A percentile compares a stretch with the other conserved stretches of the same genome.
phyloP scores from a whole-genome alignment of 2,888 invertebrate genomes.

The Caprella mutica region DNA sequence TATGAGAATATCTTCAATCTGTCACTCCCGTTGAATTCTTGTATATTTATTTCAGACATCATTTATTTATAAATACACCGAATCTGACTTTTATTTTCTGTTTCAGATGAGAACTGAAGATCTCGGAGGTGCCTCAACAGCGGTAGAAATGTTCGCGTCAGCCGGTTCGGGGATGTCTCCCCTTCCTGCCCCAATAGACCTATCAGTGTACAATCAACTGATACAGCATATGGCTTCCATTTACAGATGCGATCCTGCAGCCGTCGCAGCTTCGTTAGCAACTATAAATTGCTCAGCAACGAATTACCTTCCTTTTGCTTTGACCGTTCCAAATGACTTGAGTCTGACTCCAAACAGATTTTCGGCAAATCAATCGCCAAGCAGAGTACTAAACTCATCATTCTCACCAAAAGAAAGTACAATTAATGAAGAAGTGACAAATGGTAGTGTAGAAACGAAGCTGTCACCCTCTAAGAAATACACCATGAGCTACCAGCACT shows the following conservation, averaged over 20 bases:
- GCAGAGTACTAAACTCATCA: neutral
- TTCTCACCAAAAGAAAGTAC: no score
- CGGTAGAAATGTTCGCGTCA: no score
- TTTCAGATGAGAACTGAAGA: no score
- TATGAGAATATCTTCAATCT: no score
- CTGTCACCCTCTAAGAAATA: neutral
- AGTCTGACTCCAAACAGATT: no score
- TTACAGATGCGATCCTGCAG: conserved; percentile 29
- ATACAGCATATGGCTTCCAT: conserved; percentile 31
- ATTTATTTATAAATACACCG: no score
- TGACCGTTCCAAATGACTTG: conserved; percentile 27
- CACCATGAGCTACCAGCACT: neutral
- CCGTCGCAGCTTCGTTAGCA: conserved; percentile 28
- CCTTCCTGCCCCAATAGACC: conserved; percentile 16
- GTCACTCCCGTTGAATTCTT: no score
- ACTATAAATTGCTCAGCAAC: conserved; percentile 21
- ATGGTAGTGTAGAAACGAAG: no score
- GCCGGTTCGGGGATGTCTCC: conserved; percentile 16
- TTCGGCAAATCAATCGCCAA: conserved; percentile 6
- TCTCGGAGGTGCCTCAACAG: no score
- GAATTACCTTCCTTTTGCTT: conserved; percentile 25
- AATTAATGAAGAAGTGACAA: no score
- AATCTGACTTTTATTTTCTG: no score
- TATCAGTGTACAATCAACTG: conserved; percentile 24
- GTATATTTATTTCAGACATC: no score